These are phyloP conservation scores for Tor tambroides DNA, from an alignment of 2,113 vertebrate species.

Conservation along the genomic window DNA sequence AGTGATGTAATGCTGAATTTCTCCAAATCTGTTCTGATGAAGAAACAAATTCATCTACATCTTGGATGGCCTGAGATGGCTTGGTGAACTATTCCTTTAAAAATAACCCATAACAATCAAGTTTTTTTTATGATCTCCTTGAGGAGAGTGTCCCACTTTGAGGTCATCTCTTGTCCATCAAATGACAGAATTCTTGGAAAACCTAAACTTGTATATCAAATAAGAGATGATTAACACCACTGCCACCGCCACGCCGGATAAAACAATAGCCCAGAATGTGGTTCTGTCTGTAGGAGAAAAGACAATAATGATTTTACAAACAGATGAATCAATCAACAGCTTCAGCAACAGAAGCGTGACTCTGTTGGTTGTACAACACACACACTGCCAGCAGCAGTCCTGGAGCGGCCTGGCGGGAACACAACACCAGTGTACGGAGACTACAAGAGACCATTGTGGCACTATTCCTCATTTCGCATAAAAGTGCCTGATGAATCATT, in stretches of 20 bases:
- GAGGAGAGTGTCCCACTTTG: background rate
- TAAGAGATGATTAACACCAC: constrained; percentile 22
- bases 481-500: background rate
- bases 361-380: background rate
- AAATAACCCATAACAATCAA: background rate
- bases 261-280: constrained; percentile 60
- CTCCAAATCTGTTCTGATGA: no score
- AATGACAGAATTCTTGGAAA: background rate
- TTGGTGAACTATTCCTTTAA: constrained; percentile 10
- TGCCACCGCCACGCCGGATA: constrained; percentile 22
- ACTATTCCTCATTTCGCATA: background rate
- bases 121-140: background rate
- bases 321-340: constrained; percentile 42
- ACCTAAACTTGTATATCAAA: background rate
- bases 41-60: background rate
- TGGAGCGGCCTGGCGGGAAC: background rate
- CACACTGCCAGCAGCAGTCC: background rate
- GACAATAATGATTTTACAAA: constrained; percentile 49
- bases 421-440: background rate
- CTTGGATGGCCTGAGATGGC: background rate
- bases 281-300: constrained; percentile 63
- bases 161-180: background rate
- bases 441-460: background rate
- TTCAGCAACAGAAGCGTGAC: background rate
- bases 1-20: no score